phyloP scores from a whole-genome alignment of 2,113 vertebrate genomes.

The Burhinus bistriatus region DNA sequence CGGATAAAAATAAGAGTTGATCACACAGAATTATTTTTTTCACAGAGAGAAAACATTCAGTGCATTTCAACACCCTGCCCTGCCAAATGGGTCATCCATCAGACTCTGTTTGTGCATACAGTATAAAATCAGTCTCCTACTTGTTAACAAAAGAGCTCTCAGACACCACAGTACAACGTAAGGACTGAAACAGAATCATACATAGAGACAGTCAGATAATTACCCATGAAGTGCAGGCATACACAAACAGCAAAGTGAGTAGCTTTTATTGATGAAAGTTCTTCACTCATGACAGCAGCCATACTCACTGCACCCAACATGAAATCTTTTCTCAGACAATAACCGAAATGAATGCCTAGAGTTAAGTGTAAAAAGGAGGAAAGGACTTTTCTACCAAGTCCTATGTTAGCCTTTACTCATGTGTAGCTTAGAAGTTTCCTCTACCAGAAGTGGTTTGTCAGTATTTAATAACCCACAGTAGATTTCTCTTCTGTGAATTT shows the following conservation, averaged over 20 bases:
- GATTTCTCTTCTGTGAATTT: not conserved
- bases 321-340: not conserved
- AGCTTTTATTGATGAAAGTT: not conserved
- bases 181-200: not conserved
- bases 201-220: not conserved
- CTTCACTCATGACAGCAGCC: not conserved
- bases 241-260: not conserved
- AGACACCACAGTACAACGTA: not conserved
- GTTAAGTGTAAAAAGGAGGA: not conserved
- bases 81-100: not conserved
- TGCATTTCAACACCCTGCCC: not conserved
- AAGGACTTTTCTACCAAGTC: not conserved
- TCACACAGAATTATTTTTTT: not conserved
- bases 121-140: not conserved
- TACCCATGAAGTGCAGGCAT: not conserved
- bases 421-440: not conserved
- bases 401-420: not conserved
- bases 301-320: not conserved
- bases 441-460: not conserved
- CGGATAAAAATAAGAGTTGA: not conserved
- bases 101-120: not conserved
- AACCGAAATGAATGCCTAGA: not conserved
- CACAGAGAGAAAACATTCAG: not conserved
- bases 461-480: not conserved
- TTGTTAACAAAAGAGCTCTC: not conserved